Evolutionary conservation across 2,888 invertebrate genomes (phyloP).

Genomic region (Melikaiella ostensackeni): DNA sequence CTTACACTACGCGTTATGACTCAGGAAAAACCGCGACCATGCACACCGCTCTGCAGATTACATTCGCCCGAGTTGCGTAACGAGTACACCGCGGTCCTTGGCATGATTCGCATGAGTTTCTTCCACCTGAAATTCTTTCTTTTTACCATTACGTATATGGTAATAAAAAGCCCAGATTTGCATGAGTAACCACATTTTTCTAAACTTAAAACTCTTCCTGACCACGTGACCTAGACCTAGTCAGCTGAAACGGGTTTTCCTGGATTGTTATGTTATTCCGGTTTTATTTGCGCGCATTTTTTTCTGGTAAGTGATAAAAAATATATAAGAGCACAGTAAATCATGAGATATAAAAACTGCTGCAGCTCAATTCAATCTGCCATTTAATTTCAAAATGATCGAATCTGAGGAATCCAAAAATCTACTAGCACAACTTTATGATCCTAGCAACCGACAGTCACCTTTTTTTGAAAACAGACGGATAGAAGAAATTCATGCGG

Average conservation of each 20-base stretch:
- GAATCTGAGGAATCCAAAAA: too few relatives aligned
- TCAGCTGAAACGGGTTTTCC: neutral
- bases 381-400: too few relatives aligned
- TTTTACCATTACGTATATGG: neutral
- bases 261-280: neutral
- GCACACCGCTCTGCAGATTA: slow-evolving; percentile 52
- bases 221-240: neutral
- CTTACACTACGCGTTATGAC: slow-evolving; percentile 29
- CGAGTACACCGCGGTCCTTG: slow-evolving; percentile 52
- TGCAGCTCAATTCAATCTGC: too few relatives aligned
- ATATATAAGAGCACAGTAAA: too few relatives aligned
- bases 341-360: too few relatives aligned
- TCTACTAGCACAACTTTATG: too few relatives aligned
- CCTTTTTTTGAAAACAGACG: too few relatives aligned
- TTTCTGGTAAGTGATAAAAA: neutral
- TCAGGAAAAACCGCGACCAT: slow-evolving; percentile 27
- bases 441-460: too few relatives aligned
- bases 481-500: too few relatives aligned
- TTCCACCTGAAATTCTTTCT: neutral
- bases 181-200: neutral
- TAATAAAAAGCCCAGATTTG: neutral
- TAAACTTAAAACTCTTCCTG: neutral
- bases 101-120: slow-evolving; percentile 55
- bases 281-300: neutral
- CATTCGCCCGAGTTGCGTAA: slow-evolving; percentile 50